These are phyloP conservation scores for Parnassius smintheus DNA, from an alignment of 2,888 invertebrate species.

Conservation along the genomic window DNA sequence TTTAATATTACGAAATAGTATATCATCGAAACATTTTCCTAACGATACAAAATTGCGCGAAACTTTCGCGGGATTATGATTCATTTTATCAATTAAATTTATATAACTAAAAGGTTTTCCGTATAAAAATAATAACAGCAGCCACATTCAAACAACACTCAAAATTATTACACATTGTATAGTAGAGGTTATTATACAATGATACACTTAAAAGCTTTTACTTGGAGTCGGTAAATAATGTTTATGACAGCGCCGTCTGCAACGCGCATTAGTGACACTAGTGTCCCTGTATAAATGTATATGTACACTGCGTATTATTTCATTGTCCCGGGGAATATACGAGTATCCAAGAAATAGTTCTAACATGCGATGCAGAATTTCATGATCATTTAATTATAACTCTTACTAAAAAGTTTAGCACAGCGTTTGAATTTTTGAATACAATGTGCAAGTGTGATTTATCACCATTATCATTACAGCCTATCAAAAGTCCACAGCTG, in stretches of 20 bases:
- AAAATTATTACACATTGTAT: not conserved
- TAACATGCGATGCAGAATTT: not conserved
- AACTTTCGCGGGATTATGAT: no score
- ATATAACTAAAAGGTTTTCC: no score
- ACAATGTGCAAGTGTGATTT: no score
- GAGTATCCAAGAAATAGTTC: not conserved
- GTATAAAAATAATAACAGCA: not conserved
- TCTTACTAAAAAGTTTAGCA: no score
- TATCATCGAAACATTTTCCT: no score
- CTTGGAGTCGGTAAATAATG: conserved; percentile 8
- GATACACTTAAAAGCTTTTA: conserved; percentile 7
- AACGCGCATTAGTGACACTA: conserved; percentile 5
- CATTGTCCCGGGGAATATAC: not conserved
- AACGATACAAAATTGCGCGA: no score
- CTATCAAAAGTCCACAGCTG: no score
- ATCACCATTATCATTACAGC: no score
- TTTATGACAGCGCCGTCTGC: conserved; percentile 1
- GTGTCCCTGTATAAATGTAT: not conserved
- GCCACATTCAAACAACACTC: not conserved
- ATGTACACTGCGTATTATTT: not conserved
- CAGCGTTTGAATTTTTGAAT: no score
- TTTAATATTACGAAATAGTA: no score
- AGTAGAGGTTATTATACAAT: not conserved
- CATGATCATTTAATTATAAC: no score
- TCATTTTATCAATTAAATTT: no score